phyloP scores from a whole-genome alignment of 2,888 invertebrate genomes.

The Cotesia congregata region DNA sequence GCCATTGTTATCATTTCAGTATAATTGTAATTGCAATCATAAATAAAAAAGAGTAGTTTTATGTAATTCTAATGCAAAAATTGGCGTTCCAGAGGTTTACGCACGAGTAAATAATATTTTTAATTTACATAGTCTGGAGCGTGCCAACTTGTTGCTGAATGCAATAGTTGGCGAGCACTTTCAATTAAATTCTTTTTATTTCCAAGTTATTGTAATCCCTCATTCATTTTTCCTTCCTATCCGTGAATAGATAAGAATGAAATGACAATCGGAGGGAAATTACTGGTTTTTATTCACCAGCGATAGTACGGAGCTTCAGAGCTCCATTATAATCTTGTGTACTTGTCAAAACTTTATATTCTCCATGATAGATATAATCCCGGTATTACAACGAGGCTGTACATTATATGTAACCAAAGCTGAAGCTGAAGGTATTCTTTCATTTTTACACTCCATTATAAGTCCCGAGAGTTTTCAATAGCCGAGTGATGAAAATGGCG shows the following conservation, averaged over 20 bases:
- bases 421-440: background rate
- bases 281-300: background rate
- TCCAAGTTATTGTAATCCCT: background rate
- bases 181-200: constrained; percentile 1
- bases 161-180: constrained; percentile 5
- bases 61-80: too few relatives aligned
- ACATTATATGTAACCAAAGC: too few relatives aligned
- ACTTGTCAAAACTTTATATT: background rate
- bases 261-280: background rate
- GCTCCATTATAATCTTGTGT: constrained; percentile 1
- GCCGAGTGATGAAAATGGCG: constrained; percentile 19
- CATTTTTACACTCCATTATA: constrained; percentile 31
- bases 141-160: constrained; percentile 27
- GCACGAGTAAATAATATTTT: background rate
- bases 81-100: background rate
- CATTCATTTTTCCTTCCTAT: constrained; percentile 19
- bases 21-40: too few relatives aligned
- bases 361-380: too few relatives aligned
- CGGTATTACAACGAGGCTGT: too few relatives aligned
- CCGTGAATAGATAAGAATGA: background rate
- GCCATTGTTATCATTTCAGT: background rate
- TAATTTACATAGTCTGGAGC: background rate
- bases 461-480: background rate
- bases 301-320: background rate
- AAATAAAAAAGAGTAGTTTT: background rate